These are phyloP conservation scores for Macropodus opercularis DNA, from an alignment of 2,797 vertebrate genomes.

Conservation along the genomic window DNA sequence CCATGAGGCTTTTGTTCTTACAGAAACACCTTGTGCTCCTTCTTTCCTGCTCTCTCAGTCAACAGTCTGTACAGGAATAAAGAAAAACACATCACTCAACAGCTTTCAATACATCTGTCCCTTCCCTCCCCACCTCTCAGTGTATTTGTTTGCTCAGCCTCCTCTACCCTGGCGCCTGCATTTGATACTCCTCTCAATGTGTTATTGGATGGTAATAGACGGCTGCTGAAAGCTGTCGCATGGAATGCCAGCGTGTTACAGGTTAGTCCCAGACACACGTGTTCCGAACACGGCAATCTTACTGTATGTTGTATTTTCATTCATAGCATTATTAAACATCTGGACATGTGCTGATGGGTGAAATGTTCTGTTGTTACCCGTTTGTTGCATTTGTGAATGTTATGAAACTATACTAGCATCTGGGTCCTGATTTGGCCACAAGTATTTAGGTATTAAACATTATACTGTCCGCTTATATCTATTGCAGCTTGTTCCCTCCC, in stretches of 20 bases:
- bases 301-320: too few species aligned
- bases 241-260: slow-evolving; percentile 42
- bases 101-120: slow-evolving; percentile 65
- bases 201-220: slow-evolving; percentile 62
- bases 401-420: too few species aligned
- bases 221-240: slow-evolving; percentile 66
- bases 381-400: too few species aligned
- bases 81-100: slow-evolving; percentile 66
- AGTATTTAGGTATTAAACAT: too few species aligned
- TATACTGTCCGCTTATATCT: slow-evolving; percentile 14
- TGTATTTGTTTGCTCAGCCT: slow-evolving; percentile 69
- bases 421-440: too few species aligned
- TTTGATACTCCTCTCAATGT: slow-evolving; percentile 50
- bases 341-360: too few species aligned
- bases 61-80: slow-evolving; percentile 52
- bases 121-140: slow-evolving; percentile 43
- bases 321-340: too few species aligned
- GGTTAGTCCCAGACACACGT: background rate
- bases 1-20: slow-evolving; percentile 31
- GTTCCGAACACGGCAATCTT: background rate
- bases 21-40: slow-evolving; percentile 22
- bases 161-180: slow-evolving; percentile 44
- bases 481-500: too few species aligned
- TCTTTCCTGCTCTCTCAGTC: slow-evolving; percentile 32
- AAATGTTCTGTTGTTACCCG: too few species aligned